Conservation (phyloP, 1,140 invertebrate genomes). For the Drosophila trapezifrons region DNA sequence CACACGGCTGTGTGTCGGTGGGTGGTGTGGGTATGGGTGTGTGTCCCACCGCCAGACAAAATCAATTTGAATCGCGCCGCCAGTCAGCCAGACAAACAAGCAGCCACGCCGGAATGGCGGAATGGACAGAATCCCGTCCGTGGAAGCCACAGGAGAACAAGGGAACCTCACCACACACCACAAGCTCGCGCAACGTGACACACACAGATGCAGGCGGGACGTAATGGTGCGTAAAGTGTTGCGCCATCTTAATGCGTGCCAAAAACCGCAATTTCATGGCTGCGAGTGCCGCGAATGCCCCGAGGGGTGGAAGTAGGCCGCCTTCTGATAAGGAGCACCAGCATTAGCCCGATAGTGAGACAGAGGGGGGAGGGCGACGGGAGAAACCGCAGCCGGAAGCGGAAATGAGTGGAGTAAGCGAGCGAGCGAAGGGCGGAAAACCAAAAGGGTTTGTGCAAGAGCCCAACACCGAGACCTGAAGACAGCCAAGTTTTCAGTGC, state of each 20-base stretch:
- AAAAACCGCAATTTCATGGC: conserved; percentile 67
- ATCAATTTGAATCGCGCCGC: conserved; percentile 63
- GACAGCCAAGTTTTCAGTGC: conserved; percentile 54
- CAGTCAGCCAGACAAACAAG: conserved; percentile 53
- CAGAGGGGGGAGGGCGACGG: neutral
- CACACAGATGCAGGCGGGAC: conserved; percentile 48
- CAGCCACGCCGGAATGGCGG: conserved; percentile 18
- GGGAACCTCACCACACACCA: conserved; percentile 11
- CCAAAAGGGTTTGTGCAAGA: conserved; percentile 41
- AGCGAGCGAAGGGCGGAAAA: conserved; percentile 15
- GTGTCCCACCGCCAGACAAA: conserved; percentile 52
- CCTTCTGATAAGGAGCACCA: conserved; percentile 38
- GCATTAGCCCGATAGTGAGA: conserved; percentile 26
- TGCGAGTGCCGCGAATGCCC: conserved; percentile 26
- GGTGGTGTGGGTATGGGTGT: neutral
- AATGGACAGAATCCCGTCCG: conserved; percentile 15
- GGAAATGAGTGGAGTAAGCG: conserved; percentile 65
- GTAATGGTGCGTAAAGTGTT: conserved; percentile 79
- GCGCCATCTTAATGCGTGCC: conserved; percentile 73
- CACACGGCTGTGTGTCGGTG: conserved; percentile 10
- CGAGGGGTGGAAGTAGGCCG: conserved; percentile 6
- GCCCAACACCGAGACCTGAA: neutral
- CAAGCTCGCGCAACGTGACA: conserved; percentile 1
- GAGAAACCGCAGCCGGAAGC: conserved; percentile 47
- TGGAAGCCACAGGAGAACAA: conserved; percentile 40